Evolutionary conservation across 2,113 vertebrate species (phyloP).

Genomic region (Vanacampus margaritifer): DNA sequence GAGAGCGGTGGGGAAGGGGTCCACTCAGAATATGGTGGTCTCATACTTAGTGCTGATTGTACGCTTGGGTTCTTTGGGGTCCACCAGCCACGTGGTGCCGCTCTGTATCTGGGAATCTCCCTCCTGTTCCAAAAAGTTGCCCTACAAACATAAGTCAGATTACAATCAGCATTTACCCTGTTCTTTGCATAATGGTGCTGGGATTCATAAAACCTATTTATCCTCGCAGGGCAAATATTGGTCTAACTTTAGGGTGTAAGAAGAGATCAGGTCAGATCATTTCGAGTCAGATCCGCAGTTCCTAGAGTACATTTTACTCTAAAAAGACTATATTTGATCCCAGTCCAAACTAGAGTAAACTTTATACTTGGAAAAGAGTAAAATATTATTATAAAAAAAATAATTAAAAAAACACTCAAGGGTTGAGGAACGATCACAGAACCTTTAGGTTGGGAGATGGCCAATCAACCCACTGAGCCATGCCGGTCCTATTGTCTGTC

Average conservation of each 20-base stretch:
- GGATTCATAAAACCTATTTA: neutral
- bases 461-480: no score
- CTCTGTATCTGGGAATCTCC: constrained; percentile 81
- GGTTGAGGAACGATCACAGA: no score
- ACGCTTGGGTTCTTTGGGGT: constrained; percentile 91
- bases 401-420: no score
- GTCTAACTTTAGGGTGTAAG: neutral
- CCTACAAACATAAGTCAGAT: constrained; percentile 61
- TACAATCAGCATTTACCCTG: neutral
- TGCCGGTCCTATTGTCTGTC: no score
- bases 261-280: neutral
- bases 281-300: neutral
- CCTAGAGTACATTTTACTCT: no score
- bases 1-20: constrained; percentile 15
- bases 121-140: constrained; percentile 80
- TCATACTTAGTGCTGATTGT: constrained; percentile 98
- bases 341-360: no score
- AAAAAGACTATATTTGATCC: no score
- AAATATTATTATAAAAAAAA: no score
- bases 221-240: neutral
- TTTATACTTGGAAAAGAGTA: no score
- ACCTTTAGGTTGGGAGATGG: no score
- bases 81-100: constrained; percentile 88
- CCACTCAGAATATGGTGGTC: constrained; percentile 96
- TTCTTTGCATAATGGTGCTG: neutral